These are phyloP conservation scores for Drosophila acutilabella DNA, from an alignment of 2,888 invertebrate genomes.

Conservation along the genomic window DNA sequence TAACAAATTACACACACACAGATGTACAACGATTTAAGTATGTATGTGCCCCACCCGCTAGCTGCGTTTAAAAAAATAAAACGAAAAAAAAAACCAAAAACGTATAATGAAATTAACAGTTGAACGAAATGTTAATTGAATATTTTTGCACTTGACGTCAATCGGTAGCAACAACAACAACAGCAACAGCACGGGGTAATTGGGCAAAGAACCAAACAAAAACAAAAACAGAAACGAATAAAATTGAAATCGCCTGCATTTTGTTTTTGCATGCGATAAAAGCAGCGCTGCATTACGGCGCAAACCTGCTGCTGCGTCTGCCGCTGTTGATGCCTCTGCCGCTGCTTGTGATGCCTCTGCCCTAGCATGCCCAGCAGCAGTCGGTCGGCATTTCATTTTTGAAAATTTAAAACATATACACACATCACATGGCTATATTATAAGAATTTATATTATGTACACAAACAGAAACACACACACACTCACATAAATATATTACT, in stretches of 20 bases:
- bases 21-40: conserved; percentile 20
- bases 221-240: conserved; percentile 8
- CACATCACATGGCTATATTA: conserved; percentile 58
- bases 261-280: conserved; percentile 42
- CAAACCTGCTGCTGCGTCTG: conserved; percentile 19
- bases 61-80: conserved; percentile 28
- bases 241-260: conserved; percentile 14
- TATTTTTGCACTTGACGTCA: conserved; percentile 65
- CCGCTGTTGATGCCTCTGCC: conserved; percentile 3
- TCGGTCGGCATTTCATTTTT: conserved; percentile 48
- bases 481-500: conserved; percentile 7
- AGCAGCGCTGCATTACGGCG: conserved; percentile 43
- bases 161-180: conserved; percentile 25
- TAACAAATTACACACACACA: conserved; percentile 65
- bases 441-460: conserved; percentile 43
- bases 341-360: conserved; percentile 10
- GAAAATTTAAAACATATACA: conserved; percentile 35
- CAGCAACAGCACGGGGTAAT: conserved; percentile 31
- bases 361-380: neutral
- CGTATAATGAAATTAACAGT: conserved; percentile 49
- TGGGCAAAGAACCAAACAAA: conserved; percentile 15
- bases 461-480: conserved; percentile 13
- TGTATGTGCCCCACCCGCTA: conserved; percentile 48
- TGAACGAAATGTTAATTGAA: conserved; percentile 59
- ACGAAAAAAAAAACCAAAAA: too few relatives aligned